Evolutionary conservation across 2,888 invertebrate species (phyloP).

Genomic region (Yponomeuta malinellus): DNA sequence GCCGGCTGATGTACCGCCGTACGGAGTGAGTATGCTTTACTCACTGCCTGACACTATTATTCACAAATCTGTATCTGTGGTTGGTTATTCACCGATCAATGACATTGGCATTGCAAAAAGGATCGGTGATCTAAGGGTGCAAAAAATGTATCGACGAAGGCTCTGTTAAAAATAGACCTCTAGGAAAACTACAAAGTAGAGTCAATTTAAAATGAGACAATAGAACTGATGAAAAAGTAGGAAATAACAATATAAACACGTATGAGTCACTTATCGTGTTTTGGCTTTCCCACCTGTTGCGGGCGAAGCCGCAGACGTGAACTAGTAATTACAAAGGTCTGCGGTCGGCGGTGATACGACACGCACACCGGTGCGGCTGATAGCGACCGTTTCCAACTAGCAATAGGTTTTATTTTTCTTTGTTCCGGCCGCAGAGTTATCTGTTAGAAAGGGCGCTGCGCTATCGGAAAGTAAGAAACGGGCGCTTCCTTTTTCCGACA

Average conservation of each 20-base stretch:
- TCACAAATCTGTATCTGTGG: no score
- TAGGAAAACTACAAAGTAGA: background rate
- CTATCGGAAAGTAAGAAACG: background rate
- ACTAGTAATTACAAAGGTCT: slow-evolving; percentile 1
- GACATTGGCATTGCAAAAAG: background rate
- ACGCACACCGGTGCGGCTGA: background rate
- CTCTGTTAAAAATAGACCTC: background rate
- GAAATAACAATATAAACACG: background rate
- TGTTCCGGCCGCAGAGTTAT: background rate
- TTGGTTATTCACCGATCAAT: background rate
- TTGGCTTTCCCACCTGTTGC: background rate
- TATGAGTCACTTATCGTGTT: background rate
- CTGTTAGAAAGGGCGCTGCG: background rate
- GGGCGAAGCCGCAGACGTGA: background rate
- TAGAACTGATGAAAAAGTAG: background rate
- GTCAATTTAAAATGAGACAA: background rate
- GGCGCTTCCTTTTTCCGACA: background rate
- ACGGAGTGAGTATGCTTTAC: slow-evolving; percentile 30
- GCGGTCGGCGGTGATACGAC: background rate
- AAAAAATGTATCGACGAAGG: background rate
- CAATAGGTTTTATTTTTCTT: background rate
- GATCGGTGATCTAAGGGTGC: background rate
- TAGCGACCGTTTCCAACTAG: background rate
- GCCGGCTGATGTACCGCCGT: slow-evolving; percentile 44
- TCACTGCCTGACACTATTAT: slow-evolving; percentile 15